Base-by-base conservation (phyloP, 1,140 invertebrate species). In the Zaprionus ghesquierei region DNA sequence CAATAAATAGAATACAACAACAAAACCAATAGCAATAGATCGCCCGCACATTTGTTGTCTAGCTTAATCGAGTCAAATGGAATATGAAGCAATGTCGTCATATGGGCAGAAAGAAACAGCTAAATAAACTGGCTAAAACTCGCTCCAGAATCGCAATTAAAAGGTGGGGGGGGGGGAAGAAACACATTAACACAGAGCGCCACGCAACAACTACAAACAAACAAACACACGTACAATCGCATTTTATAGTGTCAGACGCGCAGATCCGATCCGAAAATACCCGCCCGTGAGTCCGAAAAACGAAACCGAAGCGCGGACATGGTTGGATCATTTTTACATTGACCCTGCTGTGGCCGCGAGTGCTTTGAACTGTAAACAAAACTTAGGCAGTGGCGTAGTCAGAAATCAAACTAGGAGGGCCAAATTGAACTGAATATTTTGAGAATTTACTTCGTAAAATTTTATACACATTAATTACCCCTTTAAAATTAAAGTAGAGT, bases 321-420 rank as follows among this genome's bases (percentile, higher is more conserved):
- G 70, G 60, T 61, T 69, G 66, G 35, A 64, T 75, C 66, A 56
- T 54, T 35, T 64, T 79, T 72, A 70, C 71, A 76, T 58, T 85
- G 81, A 87, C 78, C 81, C 75, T 74, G 35, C 35, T n/a, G 76
- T 62, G 75, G 56, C 76, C 59, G 55, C 68, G 78, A 55, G 81
- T 59, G 74, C 81, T 77, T 65, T 77, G 70, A 86, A 86, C 77
- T 75, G 63, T 73, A 77, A 69, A 75, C 61, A 75, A 65, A 65
- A 56, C 29, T 50, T 58, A 53, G 2, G 5, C 35, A 41, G 35
- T 41, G 41, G 18, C 41, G 18, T 46, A 12, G 41, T 0, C 8
- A 22, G 18, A 10, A 20, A 20, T 15, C 27, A n/a, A n/a, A 29
- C 27, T 29, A 8, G 9, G 5, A 29, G 27, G 27, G 27, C n/a